Evolutionary conservation across 2,888 invertebrate species (phyloP).

Genomic region (Tachina grossa): DNA sequence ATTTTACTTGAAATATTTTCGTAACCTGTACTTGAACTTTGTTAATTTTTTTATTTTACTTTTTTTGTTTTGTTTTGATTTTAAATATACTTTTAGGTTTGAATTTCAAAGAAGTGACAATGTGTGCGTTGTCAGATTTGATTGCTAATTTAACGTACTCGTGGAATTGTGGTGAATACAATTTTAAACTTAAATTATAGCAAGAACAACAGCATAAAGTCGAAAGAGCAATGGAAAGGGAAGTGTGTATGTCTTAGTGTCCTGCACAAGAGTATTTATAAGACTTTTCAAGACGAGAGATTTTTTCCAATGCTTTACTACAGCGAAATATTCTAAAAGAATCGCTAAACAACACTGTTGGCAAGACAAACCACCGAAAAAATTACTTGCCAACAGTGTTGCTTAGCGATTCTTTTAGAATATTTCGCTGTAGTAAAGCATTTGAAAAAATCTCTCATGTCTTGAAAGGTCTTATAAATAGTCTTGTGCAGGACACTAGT

Average conservation of each 20-base stretch:
- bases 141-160: conserved; percentile 59
- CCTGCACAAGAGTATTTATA: too few species aligned
- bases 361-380: too few species aligned
- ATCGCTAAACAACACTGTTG: too few species aligned
- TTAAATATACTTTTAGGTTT: neutral
- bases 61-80: neutral
- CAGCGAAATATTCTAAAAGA: too few species aligned
- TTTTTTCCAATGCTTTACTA: too few species aligned
- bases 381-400: too few species aligned
- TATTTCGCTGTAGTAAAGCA: too few species aligned
- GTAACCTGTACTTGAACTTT: conserved; percentile 74
- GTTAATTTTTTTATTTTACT: conserved; percentile 1
- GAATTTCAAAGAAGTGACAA: conserved; percentile 56
- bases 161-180: conserved; percentile 61
- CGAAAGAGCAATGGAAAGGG: neutral
- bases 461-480: too few species aligned
- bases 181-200: neutral
- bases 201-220: neutral
- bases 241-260: neutral
- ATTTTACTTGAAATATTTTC: conserved; percentile 59
- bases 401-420: too few species aligned
- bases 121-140: conserved; percentile 62
- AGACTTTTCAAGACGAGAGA: too few species aligned
- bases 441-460: too few species aligned
- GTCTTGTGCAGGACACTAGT: too few species aligned